phyloP scores from a whole-genome alignment of 2,797 vertebrate genomes.

The Miichthys miiuy region DNA sequence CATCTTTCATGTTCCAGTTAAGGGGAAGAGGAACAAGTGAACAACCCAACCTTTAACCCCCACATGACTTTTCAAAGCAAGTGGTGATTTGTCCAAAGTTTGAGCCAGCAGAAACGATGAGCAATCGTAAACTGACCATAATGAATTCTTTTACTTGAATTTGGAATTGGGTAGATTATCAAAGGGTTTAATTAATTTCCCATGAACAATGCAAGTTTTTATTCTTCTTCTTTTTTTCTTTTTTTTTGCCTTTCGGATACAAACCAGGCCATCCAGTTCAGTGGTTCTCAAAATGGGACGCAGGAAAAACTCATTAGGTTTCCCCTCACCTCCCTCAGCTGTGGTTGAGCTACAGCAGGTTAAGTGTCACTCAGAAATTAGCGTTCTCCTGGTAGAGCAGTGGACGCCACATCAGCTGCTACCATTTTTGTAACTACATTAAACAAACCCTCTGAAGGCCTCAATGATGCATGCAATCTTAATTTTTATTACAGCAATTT shows the following conservation, averaged over 20 bases:
- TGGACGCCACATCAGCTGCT: constrained; percentile 87
- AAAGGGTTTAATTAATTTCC: constrained; percentile 67
- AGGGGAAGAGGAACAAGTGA: constrained; percentile 78
- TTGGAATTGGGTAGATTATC: constrained; percentile 57
- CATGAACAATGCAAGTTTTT: constrained; percentile 61
- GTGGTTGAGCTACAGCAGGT: constrained; percentile 85
- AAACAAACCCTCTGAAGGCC: constrained; percentile 90
- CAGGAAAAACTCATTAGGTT: constrained; percentile 79
- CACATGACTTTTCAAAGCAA: constrained; percentile 62
- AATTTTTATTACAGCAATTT: constrained; percentile 94
- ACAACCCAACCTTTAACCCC: constrained; percentile 79
- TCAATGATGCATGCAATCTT: constrained; percentile 90
- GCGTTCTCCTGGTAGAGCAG: constrained; percentile 84
- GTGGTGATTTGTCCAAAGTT: constrained; percentile 77
- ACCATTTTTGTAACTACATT: constrained; percentile 92
- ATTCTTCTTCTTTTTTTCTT: constrained; percentile 27
- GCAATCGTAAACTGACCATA: constrained; percentile 59
- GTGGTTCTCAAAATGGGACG: constrained; percentile 87
- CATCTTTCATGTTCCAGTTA: constrained; percentile 85
- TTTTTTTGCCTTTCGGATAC: constrained; percentile 70
- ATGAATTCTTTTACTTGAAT: constrained; percentile 62
- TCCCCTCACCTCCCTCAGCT: constrained; percentile 78
- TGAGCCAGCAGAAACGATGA: constrained; percentile 59
- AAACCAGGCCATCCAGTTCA: constrained; percentile 93
- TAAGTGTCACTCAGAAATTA: constrained; percentile 87